Evolutionary conservation across 2,888 invertebrate genomes (phyloP).

Genomic region (Luperina nickerlii): DNA sequence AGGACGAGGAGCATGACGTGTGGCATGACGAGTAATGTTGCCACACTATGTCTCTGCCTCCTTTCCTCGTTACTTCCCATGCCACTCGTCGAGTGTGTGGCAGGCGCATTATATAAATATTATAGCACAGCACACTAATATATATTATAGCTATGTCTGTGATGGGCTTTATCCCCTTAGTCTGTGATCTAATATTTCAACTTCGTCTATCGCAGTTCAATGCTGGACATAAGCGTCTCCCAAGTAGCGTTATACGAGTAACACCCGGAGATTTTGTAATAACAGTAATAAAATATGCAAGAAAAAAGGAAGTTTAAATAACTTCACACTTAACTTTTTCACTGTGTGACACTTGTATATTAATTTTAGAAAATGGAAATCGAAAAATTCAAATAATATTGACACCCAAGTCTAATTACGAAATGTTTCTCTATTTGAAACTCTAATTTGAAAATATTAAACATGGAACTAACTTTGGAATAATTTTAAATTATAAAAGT

Average conservation of each 20-base stretch:
- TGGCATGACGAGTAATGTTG: too few species aligned
- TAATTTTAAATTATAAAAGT: conserved; percentile 69
- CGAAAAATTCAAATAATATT: conserved; percentile 70
- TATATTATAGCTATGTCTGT: too few species aligned
- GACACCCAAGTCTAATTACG: conserved; percentile 66
- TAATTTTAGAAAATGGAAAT: conserved; percentile 73
- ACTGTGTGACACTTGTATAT: conserved; percentile 51
- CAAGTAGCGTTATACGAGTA: background rate
- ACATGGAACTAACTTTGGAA: conserved; percentile 73
- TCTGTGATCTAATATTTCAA: background rate
- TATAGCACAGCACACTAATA: too few species aligned
- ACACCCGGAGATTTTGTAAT: background rate
- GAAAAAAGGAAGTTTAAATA: background rate
- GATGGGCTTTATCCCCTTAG: background rate
- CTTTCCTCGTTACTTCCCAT: too few species aligned
- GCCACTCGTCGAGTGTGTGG: too few species aligned
- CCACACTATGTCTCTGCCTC: too few species aligned
- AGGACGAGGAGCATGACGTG: too few species aligned
- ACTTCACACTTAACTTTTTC: conserved; percentile 40
- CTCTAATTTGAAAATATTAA: conserved; percentile 69
- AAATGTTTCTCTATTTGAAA: conserved; percentile 77
- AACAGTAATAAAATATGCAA: background rate
- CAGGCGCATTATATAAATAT: too few species aligned
- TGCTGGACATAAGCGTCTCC: background rate
- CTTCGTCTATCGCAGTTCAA: background rate